Base-by-base conservation (phyloP, 2,113 vertebrate species). In the Brienomyrus brachyistius region DNA sequence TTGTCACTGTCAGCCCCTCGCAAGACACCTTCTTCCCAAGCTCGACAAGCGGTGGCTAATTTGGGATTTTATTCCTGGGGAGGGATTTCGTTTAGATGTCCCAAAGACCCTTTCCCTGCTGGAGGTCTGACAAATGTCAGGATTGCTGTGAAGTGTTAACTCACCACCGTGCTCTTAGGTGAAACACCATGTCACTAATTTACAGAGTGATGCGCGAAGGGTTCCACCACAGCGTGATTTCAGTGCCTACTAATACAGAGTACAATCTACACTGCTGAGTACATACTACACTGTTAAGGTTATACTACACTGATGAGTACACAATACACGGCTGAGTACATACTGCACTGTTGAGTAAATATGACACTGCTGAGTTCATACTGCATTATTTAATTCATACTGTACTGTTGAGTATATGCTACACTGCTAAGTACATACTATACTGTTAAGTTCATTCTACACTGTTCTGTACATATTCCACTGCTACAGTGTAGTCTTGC, bases 1-100 rank as follows among this genome's bases (percentile, higher is more conserved):
- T 96, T 94, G 96, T 96, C 96, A 96, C 94, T 96, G 95, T 96
- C 95, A 95, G 95, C 95, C 95, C 95, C 96, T 95, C 94, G 95
- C 95, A 96, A 96, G 94, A 95, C 91, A 95, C 94, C 93, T 93
- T 52, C 50, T 54, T 48, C 92, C 92, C 92, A 94, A 94, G 95
- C 94, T 92, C 94, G 94, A 94, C 95, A 95, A 96, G 96, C 94
- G 93, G 92, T 96, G 95, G 92, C 93, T 91, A 87, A 93, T 94
- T 96, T 95, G 95, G 94, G 95, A 95, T 94, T 95, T 94, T 91
- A 93, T 74, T 90, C 90, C 70, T 90, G 92, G 90, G 91, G 93
- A 94, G 93, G 92, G 88, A 48, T 91, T 77, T 77, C 52, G 89
- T 87, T 35, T 86, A 90, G 91, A 48, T 47, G 88, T 19, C 84